Conservation (phyloP, 2,888 invertebrate species). For the Axea sp. region DNA sequence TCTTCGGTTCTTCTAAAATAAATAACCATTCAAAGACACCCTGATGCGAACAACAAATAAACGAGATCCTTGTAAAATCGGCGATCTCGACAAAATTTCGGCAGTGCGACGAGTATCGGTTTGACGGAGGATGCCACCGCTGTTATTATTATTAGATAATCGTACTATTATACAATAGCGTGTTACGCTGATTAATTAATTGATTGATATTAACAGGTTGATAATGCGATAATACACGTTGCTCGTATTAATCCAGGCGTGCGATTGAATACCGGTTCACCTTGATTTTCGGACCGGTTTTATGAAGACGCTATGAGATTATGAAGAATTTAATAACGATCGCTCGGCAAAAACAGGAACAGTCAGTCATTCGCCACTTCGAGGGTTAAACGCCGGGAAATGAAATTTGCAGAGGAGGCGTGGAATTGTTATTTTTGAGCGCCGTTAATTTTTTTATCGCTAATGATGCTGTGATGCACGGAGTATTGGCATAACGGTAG, state of each 20-base stretch:
- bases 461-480: slow-evolving; percentile 10
- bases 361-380: neutral
- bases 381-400: slow-evolving; percentile 28
- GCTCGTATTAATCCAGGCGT: slow-evolving; percentile 50
- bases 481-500: slow-evolving; percentile 27
- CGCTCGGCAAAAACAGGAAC: slow-evolving; percentile 9
- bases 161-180: slow-evolving; percentile 43
- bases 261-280: slow-evolving; percentile 55
- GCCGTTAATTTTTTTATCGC: neutral
- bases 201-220: slow-evolving; percentile 62
- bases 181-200: slow-evolving; percentile 48
- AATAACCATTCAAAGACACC: no score
- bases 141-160: slow-evolving; percentile 32
- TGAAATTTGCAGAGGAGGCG: slow-evolving; percentile 23
- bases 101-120: no score
- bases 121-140: neutral
- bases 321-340: slow-evolving; percentile 42
- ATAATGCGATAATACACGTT: slow-evolving; percentile 53
- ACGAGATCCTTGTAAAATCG: no score
- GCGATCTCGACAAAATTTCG: no score
- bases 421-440: neutral
- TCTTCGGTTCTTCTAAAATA: no score
- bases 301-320: slow-evolving; percentile 50
- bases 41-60: no score
- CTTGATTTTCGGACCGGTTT: slow-evolving; percentile 63